These are phyloP conservation scores for Cerastis rubricosa DNA, from an alignment of 2,888 invertebrate genomes.

Conservation along the genomic window DNA sequence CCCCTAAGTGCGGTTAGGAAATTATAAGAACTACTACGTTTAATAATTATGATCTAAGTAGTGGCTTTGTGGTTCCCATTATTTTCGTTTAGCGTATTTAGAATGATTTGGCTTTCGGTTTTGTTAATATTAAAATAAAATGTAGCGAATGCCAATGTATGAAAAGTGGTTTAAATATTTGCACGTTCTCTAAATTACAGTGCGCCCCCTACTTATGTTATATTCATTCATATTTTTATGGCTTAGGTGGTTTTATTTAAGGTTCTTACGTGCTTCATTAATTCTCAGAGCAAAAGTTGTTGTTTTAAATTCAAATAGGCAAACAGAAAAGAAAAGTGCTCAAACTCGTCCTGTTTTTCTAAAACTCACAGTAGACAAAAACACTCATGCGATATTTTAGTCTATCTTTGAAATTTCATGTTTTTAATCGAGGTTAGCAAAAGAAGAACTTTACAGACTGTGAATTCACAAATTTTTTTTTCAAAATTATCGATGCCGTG, in stretches of 20 bases:
- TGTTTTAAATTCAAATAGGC: neutral
- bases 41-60: conserved; percentile 79
- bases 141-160: conserved; percentile 21
- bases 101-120: conserved; percentile 53
- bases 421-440: conserved; percentile 36
- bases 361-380: neutral
- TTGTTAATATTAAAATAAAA: conserved; percentile 31
- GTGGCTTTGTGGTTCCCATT: conserved; percentile 73
- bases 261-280: neutral
- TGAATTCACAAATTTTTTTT: conserved; percentile 10
- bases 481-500: conserved; percentile 16
- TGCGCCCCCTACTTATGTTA: conserved; percentile 2
- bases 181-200: conserved; percentile 29
- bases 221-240: too few species aligned
- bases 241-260: neutral
- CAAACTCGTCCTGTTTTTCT: neutral
- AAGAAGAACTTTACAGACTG: conserved; percentile 37
- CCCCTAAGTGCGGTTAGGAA: conserved; percentile 86
- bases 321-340: neutral
- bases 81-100: conserved; percentile 50
- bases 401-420: conserved; percentile 44
- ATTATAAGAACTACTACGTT: conserved; percentile 76
- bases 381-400: conserved; percentile 16
- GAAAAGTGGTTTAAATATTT: conserved; percentile 43
- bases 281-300: neutral